Evolutionary conservation across 2,888 invertebrate genomes (phyloP).

Genomic region (Drosophila antonietae): DNA sequence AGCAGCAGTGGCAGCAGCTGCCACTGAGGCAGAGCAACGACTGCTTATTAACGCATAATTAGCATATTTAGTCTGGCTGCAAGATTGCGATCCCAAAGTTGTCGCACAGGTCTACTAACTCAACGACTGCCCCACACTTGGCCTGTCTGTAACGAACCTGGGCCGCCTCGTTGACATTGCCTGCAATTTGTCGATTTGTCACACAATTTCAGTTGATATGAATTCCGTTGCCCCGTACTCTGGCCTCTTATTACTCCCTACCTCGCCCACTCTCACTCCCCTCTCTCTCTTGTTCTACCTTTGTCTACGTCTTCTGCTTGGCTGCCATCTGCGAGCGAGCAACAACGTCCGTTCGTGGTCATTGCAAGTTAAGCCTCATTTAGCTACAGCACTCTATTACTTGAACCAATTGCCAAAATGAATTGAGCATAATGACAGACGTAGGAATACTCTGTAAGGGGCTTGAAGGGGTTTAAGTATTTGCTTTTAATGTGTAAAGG

Average conservation of each 20-base stretch:
- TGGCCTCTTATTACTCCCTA: background rate
- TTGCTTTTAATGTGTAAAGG: background rate
- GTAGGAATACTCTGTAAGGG: conserved; percentile 2
- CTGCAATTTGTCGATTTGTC: conserved; percentile 63
- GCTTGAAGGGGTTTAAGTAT: background rate
- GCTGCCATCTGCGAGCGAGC: conserved; percentile 32
- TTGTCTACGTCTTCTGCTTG: conserved; percentile 30
- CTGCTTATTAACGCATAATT: conserved; percentile 80
- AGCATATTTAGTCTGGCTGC: conserved; percentile 73
- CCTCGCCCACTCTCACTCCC: background rate
- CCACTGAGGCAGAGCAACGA: conserved; percentile 20
- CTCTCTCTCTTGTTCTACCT: conserved; percentile 7
- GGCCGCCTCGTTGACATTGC: conserved; percentile 52
- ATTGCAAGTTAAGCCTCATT: conserved; percentile 69
- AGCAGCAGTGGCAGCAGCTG: conserved; percentile 18
- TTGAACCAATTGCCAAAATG: conserved; percentile 51
- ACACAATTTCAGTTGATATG: conserved; percentile 50
- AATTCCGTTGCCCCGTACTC: conserved; percentile 16
- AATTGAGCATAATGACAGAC: background rate
- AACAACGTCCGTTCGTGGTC: conserved; percentile 48
- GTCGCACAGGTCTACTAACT: conserved; percentile 13
- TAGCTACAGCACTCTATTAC: conserved; percentile 70
- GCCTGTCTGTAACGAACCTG: conserved; percentile 9
- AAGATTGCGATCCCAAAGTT: conserved; percentile 62
- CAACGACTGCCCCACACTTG: background rate